Base-by-base conservation (phyloP, 2,888 invertebrate genomes). In the Hirudinaria manillensis region DNA sequence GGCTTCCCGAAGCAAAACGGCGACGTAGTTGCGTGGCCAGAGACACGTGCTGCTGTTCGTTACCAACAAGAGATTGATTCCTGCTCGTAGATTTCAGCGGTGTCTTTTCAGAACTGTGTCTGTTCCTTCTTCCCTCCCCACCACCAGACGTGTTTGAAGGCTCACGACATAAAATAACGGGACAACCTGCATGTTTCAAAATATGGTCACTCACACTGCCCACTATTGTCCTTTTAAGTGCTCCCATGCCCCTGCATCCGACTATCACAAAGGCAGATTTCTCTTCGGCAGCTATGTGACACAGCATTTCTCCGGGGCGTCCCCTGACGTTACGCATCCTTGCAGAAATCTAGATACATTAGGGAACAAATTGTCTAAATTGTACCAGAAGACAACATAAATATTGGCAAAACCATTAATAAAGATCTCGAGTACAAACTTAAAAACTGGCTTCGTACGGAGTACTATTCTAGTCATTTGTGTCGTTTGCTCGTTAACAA, bases 271-370 rank as follows among this genome's bases (percentile, higher is more conserved):
- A 67, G 56, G 67, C 72, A 32, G 76, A 56, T 6, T 67, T 68
- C 61, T 76, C 73, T 51, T 76, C 76, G 7, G 71, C 66, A 24
- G 76, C 76, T 4, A 76, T 76, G n/a, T 72, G 72, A 73, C 76
- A 76, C 38, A 76, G 32, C 76, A 73, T 76, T 36, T 76, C 76
- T 16, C 76, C 76, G 1, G 76, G 76, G 24, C 68, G 55, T n/a
- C 76, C 76, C 21, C 72, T 36, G 29, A 71, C 71, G 7, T 71
- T 72, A 34, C 76, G 72, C 76, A 76, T 51, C 68, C 61, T 76
- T 24, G 76, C 76, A 32, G 76, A 76, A 51, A 76, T 68, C 75
- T 75, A 61, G 27, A 56, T 51, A n/a, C 24, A 24, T 51, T 29
- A 29, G n/a, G 16, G n/a, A 66, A 24, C 66, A 13, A 53, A 53